These are phyloP conservation scores for Cosmia trapezina DNA, from an alignment of 2,888 invertebrate species.

Conservation along the genomic window DNA sequence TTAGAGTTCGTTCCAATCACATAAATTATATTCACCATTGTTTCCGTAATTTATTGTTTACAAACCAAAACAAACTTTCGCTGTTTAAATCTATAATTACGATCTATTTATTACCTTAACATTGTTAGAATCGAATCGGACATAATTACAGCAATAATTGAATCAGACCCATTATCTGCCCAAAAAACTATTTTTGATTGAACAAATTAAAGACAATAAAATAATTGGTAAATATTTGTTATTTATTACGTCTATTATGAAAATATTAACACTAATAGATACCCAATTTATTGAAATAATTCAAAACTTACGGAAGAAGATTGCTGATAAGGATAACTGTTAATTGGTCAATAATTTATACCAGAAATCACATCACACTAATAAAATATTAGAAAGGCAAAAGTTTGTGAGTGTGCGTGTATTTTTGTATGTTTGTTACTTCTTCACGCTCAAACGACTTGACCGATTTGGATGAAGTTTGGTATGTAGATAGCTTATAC, in stretches of 20 bases:
- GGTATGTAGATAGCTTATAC: no score
- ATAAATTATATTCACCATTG: conserved; percentile 23
- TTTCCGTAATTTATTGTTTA: background rate
- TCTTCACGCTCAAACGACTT: no score
- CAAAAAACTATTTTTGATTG: conserved; percentile 1
- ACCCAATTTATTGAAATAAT: background rate
- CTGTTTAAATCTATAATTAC: conserved; percentile 35
- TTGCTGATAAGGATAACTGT: background rate
- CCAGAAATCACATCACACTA: no score
- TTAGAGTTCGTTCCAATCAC: conserved; percentile 4
- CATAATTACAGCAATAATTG: conserved; percentile 21
- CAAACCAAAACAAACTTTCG: conserved; percentile 13
- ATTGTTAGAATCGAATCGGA: conserved; percentile 24
- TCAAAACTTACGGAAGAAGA: background rate
- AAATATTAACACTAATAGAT: no score
- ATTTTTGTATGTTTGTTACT: no score
- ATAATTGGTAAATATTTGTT: conserved; percentile 5
- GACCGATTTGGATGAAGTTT: no score
- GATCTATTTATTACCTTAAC: conserved; percentile 12
- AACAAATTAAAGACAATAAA: background rate
- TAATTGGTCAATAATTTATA: background rate
- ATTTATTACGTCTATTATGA: background rate
- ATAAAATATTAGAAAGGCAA: no score
- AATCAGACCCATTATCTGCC: background rate
- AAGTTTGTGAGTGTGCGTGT: no score